These are phyloP conservation scores for Burhinus bistriatus DNA, from an alignment of 2,113 vertebrate species.

Conservation along the genomic window DNA sequence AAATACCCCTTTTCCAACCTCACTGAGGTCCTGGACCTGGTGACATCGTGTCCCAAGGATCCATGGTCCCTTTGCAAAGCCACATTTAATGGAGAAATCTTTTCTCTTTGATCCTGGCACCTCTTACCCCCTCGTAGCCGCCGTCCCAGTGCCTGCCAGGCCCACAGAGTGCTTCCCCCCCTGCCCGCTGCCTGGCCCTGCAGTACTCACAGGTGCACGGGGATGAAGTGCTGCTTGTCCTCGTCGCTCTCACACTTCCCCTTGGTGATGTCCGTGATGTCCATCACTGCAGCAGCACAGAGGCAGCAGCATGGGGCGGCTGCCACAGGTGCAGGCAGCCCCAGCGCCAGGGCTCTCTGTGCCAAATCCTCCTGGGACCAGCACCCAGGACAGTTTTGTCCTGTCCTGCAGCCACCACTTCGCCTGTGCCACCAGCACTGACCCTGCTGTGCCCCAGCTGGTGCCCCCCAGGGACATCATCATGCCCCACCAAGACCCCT, in stretches of 20 bases:
- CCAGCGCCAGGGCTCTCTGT: not conserved
- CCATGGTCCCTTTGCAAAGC: not conserved
- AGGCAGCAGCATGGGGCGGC: rapidly evolving
- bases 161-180: rapidly evolving
- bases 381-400: not conserved
- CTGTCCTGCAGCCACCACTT: not conserved
- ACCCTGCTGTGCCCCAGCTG: not conserved
- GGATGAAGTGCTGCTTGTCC: slow-evolving; percentile 70
- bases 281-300: slow-evolving; percentile 50
- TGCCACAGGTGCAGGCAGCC: not conserved
- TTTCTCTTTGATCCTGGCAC: not conserved
- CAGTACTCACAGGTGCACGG: slow-evolving; percentile 41
- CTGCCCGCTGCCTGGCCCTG: rapidly evolving
- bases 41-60: too few species aligned
- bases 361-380: not conserved
- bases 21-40: too few species aligned
- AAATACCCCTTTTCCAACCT: not conserved
- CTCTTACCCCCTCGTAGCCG: not conserved
- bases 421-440: not conserved
- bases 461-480: not conserved
- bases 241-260: slow-evolving; percentile 57
- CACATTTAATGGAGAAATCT: not conserved
- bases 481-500: rapidly evolving
- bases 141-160: too few species aligned
- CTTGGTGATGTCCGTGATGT: slow-evolving; percentile 64